Evolutionary conservation across 2,888 invertebrate species (phyloP).

Genomic region (Luperina nickerlii): DNA sequence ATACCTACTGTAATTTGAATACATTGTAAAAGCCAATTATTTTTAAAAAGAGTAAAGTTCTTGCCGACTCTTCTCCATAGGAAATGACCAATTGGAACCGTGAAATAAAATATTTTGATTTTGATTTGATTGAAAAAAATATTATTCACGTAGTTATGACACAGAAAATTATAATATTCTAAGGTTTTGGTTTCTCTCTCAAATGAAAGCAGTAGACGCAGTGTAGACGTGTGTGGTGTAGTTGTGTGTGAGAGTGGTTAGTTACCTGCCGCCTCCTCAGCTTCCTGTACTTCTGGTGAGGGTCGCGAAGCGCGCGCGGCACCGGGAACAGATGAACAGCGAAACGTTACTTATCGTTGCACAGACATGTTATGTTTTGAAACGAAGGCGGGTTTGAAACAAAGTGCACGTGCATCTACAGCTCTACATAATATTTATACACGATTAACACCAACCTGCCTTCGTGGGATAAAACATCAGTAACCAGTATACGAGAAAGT

Average conservation of each 20-base stretch:
- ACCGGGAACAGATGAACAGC: constrained; percentile 66
- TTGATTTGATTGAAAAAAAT: not conserved
- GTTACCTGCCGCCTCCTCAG: constrained; percentile 94
- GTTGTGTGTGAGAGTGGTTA: constrained; percentile 75
- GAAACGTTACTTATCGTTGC: constrained; percentile 64
- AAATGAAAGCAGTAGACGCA: not conserved
- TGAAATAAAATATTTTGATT: too few relatives aligned
- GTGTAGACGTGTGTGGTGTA: too few relatives aligned
- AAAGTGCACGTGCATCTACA: not conserved
- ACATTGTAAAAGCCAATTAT: too few relatives aligned
- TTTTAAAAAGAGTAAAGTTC: too few relatives aligned
- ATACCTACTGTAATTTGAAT: too few relatives aligned
- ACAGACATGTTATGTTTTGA: not conserved
- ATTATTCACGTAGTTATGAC: not conserved
- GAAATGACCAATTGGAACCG: too few relatives aligned
- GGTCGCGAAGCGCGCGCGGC: constrained; percentile 70
- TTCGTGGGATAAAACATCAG: not conserved
- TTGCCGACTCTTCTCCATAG: too few relatives aligned
- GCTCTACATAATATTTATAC: not conserved
- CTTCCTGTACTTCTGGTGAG: constrained; percentile 94
- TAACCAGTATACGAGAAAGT: not conserved
- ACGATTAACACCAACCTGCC: not conserved
- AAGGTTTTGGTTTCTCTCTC: not conserved
- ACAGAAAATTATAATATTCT: not conserved
- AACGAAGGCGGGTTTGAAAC: not conserved